phyloP scores from a whole-genome alignment of 2,888 invertebrate genomes.

The Belgica antarctica region DNA sequence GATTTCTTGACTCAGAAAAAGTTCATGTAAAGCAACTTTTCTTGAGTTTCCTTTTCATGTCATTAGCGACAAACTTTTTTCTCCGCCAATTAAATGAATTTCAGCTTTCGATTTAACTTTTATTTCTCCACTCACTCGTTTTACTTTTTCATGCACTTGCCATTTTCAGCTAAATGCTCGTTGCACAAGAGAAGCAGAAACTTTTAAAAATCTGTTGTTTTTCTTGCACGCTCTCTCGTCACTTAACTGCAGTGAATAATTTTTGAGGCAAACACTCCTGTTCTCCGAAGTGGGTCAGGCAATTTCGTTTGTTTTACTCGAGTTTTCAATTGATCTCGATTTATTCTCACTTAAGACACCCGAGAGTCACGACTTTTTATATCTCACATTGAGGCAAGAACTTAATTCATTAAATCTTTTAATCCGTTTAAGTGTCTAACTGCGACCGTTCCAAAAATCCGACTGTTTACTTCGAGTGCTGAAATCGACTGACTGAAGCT shows the following conservation, averaged over 20 bases:
- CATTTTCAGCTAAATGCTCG: background rate
- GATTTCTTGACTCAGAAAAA: background rate
- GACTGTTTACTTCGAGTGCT: background rate
- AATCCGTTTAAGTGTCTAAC: background rate
- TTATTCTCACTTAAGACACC: too few relatives aligned
- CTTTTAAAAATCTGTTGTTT: background rate
- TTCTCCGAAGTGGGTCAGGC: background rate
- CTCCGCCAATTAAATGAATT: background rate
- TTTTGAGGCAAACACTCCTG: background rate
- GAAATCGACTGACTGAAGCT: background rate
- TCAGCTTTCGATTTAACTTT: background rate
- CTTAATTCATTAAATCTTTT: background rate
- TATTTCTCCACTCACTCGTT: background rate
- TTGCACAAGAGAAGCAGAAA: background rate
- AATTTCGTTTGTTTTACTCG: background rate
- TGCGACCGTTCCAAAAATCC: background rate
- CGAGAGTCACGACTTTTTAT: too few relatives aligned
- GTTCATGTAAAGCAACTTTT: background rate
- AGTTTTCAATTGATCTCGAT: background rate
- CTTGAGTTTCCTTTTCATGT: background rate
- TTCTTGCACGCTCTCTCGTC: too few relatives aligned
- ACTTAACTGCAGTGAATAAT: background rate
- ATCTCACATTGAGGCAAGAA: too few relatives aligned
- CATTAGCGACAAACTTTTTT: background rate
- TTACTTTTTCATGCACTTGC: constrained; percentile 11